Evolutionary conservation across 2,888 invertebrate genomes (phyloP).

Genomic region (Minunthozetes semirufus): DNA sequence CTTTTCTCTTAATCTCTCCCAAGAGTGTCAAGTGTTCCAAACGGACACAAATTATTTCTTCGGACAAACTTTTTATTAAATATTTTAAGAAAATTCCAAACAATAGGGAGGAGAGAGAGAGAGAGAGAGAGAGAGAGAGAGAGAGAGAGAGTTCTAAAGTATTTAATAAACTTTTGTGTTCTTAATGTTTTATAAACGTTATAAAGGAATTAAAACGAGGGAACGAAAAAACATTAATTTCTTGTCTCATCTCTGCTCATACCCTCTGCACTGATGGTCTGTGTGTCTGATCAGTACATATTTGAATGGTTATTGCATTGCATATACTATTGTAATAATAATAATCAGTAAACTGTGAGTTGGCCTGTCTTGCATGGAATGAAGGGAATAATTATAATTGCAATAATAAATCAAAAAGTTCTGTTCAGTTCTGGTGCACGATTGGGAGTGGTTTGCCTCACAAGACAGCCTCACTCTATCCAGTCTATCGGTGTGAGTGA

Average conservation of each 20-base stretch:
- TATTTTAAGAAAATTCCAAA: too few relatives aligned
- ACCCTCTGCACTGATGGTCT: not conserved
- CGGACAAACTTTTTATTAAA: not conserved
- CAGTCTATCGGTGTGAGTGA: not conserved
- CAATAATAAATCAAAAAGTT: slow-evolving; percentile 29
- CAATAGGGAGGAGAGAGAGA: not conserved
- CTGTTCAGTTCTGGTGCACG: slow-evolving; percentile 7
- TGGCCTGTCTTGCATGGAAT: slow-evolving; percentile 8
- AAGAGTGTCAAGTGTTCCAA: slow-evolving; percentile 5
- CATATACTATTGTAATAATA: slow-evolving; percentile 25
- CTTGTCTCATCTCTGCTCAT: not conserved
- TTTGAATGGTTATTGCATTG: slow-evolving; percentile 6
- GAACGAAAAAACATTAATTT: slow-evolving; percentile 26
- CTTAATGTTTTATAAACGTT: not conserved
- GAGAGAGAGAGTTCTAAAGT: not conserved
- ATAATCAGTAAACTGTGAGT: slow-evolving; percentile 18
- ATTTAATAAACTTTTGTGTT: not conserved
- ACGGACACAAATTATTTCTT: not conserved
- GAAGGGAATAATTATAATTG: slow-evolving; percentile 30
- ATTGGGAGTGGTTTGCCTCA: slow-evolving; percentile 25
- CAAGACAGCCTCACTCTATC: not conserved
- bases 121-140: not conserved
- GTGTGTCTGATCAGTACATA: not conserved
- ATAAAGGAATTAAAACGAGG: slow-evolving; percentile 1
- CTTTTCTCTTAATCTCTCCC: slow-evolving; percentile 18